phyloP scores from a whole-genome alignment of 2,797 vertebrate species.

The Pyrocephalus nanus region DNA sequence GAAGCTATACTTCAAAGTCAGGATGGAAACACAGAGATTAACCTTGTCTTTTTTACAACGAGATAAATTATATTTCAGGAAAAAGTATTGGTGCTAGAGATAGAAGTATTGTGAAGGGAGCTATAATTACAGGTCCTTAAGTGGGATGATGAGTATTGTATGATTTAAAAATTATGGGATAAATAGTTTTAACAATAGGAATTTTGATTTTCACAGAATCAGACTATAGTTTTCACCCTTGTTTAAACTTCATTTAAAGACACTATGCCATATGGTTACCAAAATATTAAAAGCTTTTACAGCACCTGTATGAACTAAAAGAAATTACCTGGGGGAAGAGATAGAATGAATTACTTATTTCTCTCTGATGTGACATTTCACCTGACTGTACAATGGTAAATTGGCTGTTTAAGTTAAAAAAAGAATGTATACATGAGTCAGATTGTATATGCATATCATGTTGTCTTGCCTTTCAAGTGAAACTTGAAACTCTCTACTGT shows the following conservation, averaged over 20 bases:
- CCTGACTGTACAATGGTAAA: neutral
- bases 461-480: constrained; percentile 40
- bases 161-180: neutral
- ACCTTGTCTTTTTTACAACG: neutral
- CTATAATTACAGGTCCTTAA: neutral
- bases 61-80: neutral
- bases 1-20: neutral
- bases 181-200: neutral
- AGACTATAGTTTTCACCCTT: neutral
- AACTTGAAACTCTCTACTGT: constrained; percentile 2
- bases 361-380: neutral
- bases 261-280: neutral
- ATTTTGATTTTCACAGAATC: neutral
- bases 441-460: constrained; percentile 14
- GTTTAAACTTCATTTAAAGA: neutral
- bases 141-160: neutral
- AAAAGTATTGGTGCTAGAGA: accelerated
- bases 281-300: neutral
- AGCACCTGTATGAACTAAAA: neutral
- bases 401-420: constrained; percentile 4
- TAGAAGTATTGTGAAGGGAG: neutral
- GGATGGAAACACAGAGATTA: neutral
- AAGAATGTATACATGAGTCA: neutral
- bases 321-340: neutral
- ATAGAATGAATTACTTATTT: neutral